phyloP scores from a whole-genome alignment of 2,113 vertebrate genomes.

The Amazona vittata region DNA sequence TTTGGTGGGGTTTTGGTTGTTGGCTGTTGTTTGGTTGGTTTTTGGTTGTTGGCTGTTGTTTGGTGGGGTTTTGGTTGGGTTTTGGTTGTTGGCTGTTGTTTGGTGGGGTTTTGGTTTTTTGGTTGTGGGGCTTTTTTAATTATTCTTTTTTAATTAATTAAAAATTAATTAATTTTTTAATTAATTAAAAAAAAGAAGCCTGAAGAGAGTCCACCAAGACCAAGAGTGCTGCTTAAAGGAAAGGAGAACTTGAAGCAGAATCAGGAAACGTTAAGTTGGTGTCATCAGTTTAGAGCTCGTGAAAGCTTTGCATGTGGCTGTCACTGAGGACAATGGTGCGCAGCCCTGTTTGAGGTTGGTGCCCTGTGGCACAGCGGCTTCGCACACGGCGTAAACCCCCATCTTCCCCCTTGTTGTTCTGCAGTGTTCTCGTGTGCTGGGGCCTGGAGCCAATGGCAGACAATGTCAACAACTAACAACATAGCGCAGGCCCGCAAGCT shows the following conservation, averaged over 20 bases:
- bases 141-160: too few relatives aligned
- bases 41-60: not conserved
- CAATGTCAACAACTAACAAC: slow-evolving; percentile 95
- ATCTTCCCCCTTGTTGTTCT: not conserved
- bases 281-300: not conserved
- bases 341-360: not conserved
- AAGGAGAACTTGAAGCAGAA: not conserved
- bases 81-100: not conserved
- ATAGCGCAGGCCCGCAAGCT: slow-evolving; percentile 94
- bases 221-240: not conserved
- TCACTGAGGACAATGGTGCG: rapidly evolving
- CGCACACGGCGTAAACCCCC: rapidly evolving
- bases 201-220: not conserved
- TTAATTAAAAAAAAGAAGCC: not conserved
- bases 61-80: too few relatives aligned
- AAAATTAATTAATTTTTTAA: too few relatives aligned
- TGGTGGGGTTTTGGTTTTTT: too few relatives aligned
- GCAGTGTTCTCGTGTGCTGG: slow-evolving; percentile 32
- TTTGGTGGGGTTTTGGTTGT: not conserved
- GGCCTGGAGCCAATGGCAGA: slow-evolving; percentile 79
- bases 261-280: not conserved
- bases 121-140: not conserved
- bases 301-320: not conserved
- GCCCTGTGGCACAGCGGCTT: rapidly evolving
- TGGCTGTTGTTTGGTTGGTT: too few relatives aligned